Conservation (phyloP, 2,113 vertebrate species). For the Eptesicus fuscus region DNA sequence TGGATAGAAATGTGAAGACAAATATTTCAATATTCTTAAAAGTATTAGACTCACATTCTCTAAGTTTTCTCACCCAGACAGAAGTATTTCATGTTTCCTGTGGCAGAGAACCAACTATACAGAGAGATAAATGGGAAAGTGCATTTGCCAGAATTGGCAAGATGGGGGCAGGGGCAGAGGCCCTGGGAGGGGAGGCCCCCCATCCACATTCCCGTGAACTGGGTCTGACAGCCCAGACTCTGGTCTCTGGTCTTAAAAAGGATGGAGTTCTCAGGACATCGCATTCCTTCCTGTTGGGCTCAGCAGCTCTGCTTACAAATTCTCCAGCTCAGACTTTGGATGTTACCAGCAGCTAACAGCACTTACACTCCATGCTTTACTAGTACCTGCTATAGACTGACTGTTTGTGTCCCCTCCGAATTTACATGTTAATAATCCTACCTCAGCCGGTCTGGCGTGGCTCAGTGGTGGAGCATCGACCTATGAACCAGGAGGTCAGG, state of each 20-base stretch:
- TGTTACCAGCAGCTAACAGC: not conserved
- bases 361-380: not conserved
- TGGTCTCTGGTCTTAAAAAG: not conserved
- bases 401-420: not conserved
- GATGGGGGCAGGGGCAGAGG: not conserved
- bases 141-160: not conserved
- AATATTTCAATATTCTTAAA: not conserved
- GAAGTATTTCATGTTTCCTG: not conserved
- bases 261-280: not conserved
- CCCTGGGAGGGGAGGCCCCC: not conserved
- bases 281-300: not conserved
- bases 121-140: not conserved
- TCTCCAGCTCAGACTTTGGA: not conserved
- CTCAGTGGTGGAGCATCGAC: too few species aligned
- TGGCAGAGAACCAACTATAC: not conserved
- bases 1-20: conserved; percentile 1
- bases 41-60: not conserved
- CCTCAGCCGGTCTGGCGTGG: not conserved
- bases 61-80: not conserved
- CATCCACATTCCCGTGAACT: too few species aligned
- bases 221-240: not conserved
- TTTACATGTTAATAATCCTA: not conserved
- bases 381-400: not conserved
- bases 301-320: not conserved
- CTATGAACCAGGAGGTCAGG: not conserved